These are phyloP conservation scores for Troides helena DNA, from an alignment of 2,888 invertebrate genomes.

Conservation along the genomic window DNA sequence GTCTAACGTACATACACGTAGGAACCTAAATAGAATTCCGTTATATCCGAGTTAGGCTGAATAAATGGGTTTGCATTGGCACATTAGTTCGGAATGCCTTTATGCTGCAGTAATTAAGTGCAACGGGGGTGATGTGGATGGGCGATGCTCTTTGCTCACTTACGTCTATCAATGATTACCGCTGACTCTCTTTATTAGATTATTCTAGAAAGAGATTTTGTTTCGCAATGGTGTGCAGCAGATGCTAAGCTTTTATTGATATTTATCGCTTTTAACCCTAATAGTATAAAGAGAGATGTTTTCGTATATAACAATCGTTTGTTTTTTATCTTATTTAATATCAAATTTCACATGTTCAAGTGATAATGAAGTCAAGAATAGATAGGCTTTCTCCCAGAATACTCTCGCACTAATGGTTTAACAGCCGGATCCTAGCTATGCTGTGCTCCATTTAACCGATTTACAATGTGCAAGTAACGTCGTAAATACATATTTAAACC, in stretches of 20 bases:
- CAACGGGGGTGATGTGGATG: constrained; percentile 23
- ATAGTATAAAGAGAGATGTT: not conserved
- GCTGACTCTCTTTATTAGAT: constrained; percentile 27
- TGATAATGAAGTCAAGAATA: too few species aligned
- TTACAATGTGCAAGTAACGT: too few species aligned
- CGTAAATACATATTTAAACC: too few species aligned
- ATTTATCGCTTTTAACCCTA: not conserved
- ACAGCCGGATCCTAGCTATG: too few species aligned
- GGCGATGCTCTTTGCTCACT: constrained; percentile 24
- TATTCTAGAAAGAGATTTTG: constrained; percentile 10
- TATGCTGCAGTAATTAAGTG: constrained; percentile 28
- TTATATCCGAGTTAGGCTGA: constrained; percentile 14
- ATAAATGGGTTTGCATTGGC: constrained; percentile 27
- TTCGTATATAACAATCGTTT: not conserved
- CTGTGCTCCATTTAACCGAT: too few species aligned
- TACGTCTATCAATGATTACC: constrained; percentile 19
- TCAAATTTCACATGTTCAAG: too few species aligned
- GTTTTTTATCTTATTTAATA: not conserved
- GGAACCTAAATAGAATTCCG: constrained; percentile 25
- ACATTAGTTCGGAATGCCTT: constrained; percentile 29
- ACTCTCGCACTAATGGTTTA: too few species aligned
- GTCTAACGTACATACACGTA: constrained; percentile 7
- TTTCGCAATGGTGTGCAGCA: not conserved
- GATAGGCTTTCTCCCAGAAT: too few species aligned
- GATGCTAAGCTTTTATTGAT: not conserved